Percentiles rank a stretch among this genome's conserved stretches.
Conservation (phyloP, 2,888 invertebrate genomes). For the Ectemnius continuus region DNA sequence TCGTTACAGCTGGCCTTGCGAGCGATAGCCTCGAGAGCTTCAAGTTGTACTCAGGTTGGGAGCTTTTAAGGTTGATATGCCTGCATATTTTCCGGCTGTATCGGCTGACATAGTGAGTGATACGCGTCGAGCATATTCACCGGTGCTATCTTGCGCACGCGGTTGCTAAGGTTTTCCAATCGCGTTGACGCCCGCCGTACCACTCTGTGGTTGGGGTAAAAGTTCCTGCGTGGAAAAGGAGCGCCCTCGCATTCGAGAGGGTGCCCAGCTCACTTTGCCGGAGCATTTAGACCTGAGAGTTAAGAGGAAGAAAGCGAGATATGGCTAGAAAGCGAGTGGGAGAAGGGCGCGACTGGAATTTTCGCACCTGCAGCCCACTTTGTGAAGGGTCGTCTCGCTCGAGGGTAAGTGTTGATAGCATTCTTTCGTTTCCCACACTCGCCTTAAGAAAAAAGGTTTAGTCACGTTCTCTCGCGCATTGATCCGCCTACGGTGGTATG, state of each 20-base stretch:
- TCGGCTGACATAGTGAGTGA: constrained; percentile 26
- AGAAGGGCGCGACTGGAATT: constrained; percentile 66
- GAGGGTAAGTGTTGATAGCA: constrained; percentile 53
- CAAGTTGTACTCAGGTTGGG: no score
- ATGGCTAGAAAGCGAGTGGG: background rate
- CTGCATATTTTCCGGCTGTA: constrained; percentile 1
- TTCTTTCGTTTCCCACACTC: constrained; percentile 60
- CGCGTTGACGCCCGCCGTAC: constrained; percentile 24
- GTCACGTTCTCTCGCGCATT: constrained; percentile 72
- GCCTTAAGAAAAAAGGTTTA: constrained; percentile 63
- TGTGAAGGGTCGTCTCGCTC: constrained; percentile 14
- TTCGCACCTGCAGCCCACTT: constrained; percentile 67
- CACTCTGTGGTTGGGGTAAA: background rate
- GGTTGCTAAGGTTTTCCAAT: constrained; percentile 43
- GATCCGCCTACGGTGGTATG: constrained; percentile 59
- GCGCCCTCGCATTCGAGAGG: no score
- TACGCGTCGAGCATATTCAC: constrained; percentile 45
- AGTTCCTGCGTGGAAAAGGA: no score
- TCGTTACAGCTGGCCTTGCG: no score
- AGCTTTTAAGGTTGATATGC: no score
- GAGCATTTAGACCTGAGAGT: background rate
- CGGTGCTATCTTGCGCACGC: constrained; percentile 44
- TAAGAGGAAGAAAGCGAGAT: background rate
- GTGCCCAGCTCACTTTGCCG: no score
- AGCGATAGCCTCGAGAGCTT: no score